Conservation (phyloP, 92 coral and sea anemone genomes). For the Actinostola sp. region DNA sequence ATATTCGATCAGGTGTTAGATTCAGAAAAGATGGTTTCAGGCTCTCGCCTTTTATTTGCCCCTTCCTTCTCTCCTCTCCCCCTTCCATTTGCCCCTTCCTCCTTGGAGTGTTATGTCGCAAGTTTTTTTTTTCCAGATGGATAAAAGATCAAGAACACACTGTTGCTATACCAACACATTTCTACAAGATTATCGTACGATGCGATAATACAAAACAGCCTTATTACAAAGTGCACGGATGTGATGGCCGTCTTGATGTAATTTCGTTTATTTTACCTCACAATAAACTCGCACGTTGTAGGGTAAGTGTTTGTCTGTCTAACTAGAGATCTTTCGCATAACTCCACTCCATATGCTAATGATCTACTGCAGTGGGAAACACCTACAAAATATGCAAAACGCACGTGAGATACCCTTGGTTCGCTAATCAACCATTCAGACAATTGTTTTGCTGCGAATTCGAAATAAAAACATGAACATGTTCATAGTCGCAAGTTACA, state of each 20-base stretch:
- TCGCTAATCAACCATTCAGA: too few species aligned
- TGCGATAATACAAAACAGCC: conserved; percentile 61
- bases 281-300: conserved; percentile 27
- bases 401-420: too few species aligned
- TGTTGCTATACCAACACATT: conserved; percentile 93
- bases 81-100: neutral
- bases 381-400: too few species aligned
- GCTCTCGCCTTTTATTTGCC: neutral
- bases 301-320: conserved; percentile 27
- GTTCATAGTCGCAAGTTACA: too few species aligned
- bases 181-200: conserved; percentile 83
- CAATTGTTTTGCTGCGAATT: too few species aligned
- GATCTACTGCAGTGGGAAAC: too few species aligned
- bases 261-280: conserved; percentile 88
- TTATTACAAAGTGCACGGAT: conserved; percentile 67
- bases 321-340: too few species aligned
- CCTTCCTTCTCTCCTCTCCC: neutral
- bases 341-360: too few species aligned
- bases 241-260: conserved; percentile 79
- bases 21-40: too few species aligned
- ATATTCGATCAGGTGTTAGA: too few species aligned
- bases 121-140: conserved; percentile 52
- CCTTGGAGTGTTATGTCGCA: neutral
- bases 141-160: conserved; percentile 67
- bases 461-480: too few species aligned